Evolutionary conservation across 2,797 vertebrate species (phyloP), one percentile per base, ranked within the genome.

Genomic region (Sebastes hubbsi): DNA sequence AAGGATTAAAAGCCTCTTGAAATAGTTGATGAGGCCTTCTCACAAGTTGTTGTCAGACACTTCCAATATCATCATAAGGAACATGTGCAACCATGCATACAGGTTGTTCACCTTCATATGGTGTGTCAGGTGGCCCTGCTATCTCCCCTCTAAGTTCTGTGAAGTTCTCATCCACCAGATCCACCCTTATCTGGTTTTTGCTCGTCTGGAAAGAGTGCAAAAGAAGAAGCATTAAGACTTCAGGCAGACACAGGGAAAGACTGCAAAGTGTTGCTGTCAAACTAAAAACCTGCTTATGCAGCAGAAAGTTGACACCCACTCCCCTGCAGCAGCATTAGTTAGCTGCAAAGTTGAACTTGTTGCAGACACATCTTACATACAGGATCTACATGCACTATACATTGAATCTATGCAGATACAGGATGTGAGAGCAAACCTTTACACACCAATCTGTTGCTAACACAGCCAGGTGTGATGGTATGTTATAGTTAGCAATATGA

Each of bases 111-210:
- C 98, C 98, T 97, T 99, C 98, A 94, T 99, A 99, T 1, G 98
- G 98, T 88, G 98, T 99, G 94, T 99, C 98, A 84, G 98, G 98
- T 88, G 99, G 99, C 92, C 99, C 99, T 88, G 99, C 99, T 92
- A 99, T 99, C 95, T 99, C 99, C 91, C 99, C 99, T 95, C 97
- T 98, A 92, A 99, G 97, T 95, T 99, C 99, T 96, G 99, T 99
- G 96, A 99, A 99, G 95, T 99, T 99, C 90, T 99, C 99, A 94
- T 99, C 98, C 96, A 99, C 98, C 95, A 99, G 96, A 93, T 99
- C 98, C 95, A 99, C 98, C 95, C 99, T 99, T 92, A 99, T 99
- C 96, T 99, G 99, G 96, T 99, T 99, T 98, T 98, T 99, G 98
- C 98, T 99, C 80, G 99, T 99, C 99, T 99, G 96, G 96, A 29